Conservation (phyloP, 30 jellyfish, hydroid and myxozoan species). For the Aurelia aurita region DNA sequence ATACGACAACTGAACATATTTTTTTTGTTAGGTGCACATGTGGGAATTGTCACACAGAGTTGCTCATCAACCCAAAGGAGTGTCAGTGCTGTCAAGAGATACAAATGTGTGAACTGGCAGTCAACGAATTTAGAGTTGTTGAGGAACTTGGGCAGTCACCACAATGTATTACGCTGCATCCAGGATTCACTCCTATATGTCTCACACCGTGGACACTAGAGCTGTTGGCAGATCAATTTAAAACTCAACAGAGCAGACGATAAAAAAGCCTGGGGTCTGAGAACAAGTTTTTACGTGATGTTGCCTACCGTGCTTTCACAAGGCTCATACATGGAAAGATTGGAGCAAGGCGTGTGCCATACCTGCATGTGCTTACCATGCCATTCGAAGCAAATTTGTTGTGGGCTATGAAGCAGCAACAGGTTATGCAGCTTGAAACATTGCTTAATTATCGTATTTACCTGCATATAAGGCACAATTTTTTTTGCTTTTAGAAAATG, state of each 20-base stretch:
- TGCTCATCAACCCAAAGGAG: background rate
- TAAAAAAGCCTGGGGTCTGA: slow-evolving; percentile 4
- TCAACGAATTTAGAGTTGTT: slow-evolving; percentile 1
- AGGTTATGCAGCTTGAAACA: slow-evolving; percentile 22
- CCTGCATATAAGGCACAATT: too few species aligned
- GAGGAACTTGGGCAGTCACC: slow-evolving; percentile 32
- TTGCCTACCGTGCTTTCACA: slow-evolving; percentile 23
- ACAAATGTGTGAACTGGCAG: slow-evolving; percentile 2
- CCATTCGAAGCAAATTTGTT: slow-evolving; percentile 16
- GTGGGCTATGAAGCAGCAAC: slow-evolving; percentile 3
- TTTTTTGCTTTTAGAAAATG: too few species aligned
- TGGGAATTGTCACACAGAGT: slow-evolving; percentile 15
- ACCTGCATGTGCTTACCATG: slow-evolving; percentile 48
- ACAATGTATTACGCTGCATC: slow-evolving; percentile 17
- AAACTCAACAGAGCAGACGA: slow-evolving; percentile 2
- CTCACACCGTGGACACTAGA: slow-evolving; percentile 8
- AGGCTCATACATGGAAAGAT: slow-evolving; percentile 32
- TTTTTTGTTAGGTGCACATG: slow-evolving; percentile 17
- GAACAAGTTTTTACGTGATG: slow-evolving; percentile 12
- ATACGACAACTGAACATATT: too few species aligned
- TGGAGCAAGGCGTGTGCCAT: slow-evolving; percentile 23
- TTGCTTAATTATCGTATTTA: too few species aligned
- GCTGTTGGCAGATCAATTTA: slow-evolving; percentile 2
- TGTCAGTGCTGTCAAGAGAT: slow-evolving; percentile 29
- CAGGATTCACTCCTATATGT: slow-evolving; percentile 27